Conservation (phyloP, 1,140 invertebrate genomes). For the Bombus superbus region DNA sequence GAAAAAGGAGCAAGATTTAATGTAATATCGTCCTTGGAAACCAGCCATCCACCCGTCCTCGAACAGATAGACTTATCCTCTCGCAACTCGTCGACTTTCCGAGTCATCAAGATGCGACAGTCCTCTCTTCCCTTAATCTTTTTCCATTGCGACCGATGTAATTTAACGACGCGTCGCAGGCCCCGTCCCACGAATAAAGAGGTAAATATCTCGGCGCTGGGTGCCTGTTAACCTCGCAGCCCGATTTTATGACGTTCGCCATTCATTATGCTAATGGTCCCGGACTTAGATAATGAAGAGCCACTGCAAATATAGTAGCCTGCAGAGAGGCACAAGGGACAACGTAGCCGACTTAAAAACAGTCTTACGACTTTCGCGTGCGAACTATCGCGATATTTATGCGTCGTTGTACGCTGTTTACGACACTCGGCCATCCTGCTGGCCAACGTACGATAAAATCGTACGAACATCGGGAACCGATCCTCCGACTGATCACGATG, state of each 20-base stretch:
- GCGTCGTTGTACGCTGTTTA: conserved; percentile 38
- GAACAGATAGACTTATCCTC: conserved; percentile 39
- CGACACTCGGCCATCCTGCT: background rate
- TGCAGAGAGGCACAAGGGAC: background rate
- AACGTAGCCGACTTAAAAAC: background rate
- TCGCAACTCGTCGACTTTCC: conserved; percentile 26
- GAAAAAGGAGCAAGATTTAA: background rate
- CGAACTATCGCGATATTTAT: conserved; percentile 48
- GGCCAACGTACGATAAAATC: conserved; percentile 24
- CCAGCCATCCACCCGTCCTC: background rate
- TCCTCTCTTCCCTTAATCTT: background rate
- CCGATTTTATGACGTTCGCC: conserved; percentile 48
- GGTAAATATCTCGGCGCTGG: conserved; percentile 14
- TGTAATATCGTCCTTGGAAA: background rate
- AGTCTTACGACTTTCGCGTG: conserved; percentile 41
- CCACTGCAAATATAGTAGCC: conserved; percentile 6
- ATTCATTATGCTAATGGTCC: conserved; percentile 48
- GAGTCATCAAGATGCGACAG: conserved; percentile 25
- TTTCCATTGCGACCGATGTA: conserved; percentile 21
- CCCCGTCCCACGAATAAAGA: conserved; percentile 32
- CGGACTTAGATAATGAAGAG: conserved; percentile 50
- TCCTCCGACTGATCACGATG: background rate
- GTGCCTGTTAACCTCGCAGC: conserved; percentile 42
- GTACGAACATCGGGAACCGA: conserved; percentile 31
- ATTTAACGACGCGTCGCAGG: conserved; percentile 30